phyloP scores from a whole-genome alignment of 2,888 invertebrate genomes.

The Ophion ventricosus region DNA sequence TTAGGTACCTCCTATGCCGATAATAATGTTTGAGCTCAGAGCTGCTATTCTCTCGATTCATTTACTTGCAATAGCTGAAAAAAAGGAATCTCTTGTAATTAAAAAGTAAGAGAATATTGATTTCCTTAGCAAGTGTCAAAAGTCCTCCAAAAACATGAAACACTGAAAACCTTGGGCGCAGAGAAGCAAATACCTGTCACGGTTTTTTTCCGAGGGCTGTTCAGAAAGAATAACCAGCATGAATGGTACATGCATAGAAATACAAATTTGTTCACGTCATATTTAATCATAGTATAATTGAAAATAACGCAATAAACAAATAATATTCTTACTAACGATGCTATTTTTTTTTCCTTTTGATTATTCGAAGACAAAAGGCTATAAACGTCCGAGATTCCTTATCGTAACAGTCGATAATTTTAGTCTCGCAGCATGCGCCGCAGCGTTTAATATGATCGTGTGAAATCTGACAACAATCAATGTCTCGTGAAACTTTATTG shows the following conservation, averaged over 20 bases:
- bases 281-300: constrained; percentile 1
- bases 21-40: too few species aligned
- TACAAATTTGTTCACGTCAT: background rate
- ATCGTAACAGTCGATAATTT: constrained; percentile 47
- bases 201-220: background rate
- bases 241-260: background rate
- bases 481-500: constrained; percentile 50
- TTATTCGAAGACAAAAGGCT: constrained; percentile 21
- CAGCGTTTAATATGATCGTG: constrained; percentile 26
- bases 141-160: background rate
- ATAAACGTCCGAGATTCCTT: constrained; percentile 22
- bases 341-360: background rate
- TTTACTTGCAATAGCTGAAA: too few species aligned
- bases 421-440: background rate
- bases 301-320: background rate
- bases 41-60: too few species aligned
- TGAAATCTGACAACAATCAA: constrained; percentile 39
- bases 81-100: too few species aligned
- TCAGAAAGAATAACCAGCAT: background rate
- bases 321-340: background rate
- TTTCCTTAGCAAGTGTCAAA: background rate
- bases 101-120: too few species aligned
- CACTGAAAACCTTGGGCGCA: background rate
- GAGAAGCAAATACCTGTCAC: background rate
- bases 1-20: too few species aligned